Evolutionary conservation across 2,797 vertebrate genomes (phyloP).

Genomic region (Acanthopagrus latus): DNA sequence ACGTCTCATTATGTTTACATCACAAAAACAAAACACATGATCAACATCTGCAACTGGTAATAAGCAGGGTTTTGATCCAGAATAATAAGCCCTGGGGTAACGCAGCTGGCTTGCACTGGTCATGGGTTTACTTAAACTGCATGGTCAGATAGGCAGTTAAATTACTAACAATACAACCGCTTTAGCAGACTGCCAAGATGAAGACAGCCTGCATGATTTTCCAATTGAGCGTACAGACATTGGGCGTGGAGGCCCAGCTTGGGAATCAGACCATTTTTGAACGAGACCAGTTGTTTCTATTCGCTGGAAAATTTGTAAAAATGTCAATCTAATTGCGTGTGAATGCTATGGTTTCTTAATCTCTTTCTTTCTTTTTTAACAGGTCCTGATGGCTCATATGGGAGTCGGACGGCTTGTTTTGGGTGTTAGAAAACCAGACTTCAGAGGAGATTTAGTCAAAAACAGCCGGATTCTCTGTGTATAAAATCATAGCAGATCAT

Average conservation of each 20-base stretch:
- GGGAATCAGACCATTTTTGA: constrained; percentile 64
- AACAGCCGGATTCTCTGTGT: constrained; percentile 30
- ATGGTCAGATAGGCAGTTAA: constrained; percentile 72
- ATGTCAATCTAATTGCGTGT: constrained; percentile 77
- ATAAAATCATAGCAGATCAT: constrained; percentile 42
- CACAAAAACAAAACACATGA: constrained; percentile 63
- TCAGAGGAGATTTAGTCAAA: constrained; percentile 46
- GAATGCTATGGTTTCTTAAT: constrained; percentile 49
- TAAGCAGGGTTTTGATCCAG: constrained; percentile 52
- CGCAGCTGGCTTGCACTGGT: constrained; percentile 77
- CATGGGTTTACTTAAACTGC: constrained; percentile 72
- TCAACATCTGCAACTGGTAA: constrained; percentile 69
- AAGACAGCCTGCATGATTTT: constrained; percentile 76
- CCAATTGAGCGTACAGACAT: constrained; percentile 72
- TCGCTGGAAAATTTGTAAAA: constrained; percentile 73
- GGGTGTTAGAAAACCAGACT: constrained; percentile 40
- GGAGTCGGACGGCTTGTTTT: constrained; percentile 54
- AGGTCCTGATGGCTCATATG: constrained; percentile 31
- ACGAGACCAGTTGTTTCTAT: constrained; percentile 72
- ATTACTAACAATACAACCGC: constrained; percentile 67
- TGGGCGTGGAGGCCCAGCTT: constrained; percentile 60
- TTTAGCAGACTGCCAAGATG: constrained; percentile 66
- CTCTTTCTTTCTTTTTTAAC: constrained; percentile 27
- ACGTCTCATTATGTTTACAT: constrained; percentile 52
- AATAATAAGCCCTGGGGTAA: constrained; percentile 68